Evolutionary conservation across 2,797 vertebrate genomes (phyloP).

Genomic region (Loriculus beryllinus): DNA sequence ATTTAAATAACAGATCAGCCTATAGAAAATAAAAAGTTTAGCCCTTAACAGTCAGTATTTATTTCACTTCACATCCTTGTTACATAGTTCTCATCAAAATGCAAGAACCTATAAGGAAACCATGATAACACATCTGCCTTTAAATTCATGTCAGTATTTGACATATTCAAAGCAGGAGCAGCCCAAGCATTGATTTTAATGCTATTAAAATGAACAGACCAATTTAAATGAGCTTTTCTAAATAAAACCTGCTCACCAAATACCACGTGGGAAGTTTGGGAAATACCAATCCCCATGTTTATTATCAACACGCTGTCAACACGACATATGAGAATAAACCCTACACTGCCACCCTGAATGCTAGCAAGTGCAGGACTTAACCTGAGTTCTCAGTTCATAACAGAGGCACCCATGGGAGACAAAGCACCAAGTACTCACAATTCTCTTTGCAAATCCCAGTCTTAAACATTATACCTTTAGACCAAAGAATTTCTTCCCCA

Average conservation of each 20-base stretch:
- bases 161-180: background rate
- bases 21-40: background rate
- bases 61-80: background rate
- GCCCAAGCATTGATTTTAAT: background rate
- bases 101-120: background rate
- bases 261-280: background rate
- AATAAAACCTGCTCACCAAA: background rate
- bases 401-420: background rate
- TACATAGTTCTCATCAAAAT: background rate
- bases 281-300: background rate
- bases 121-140: background rate
- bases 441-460: background rate
- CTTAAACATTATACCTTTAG: background rate
- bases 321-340: background rate
- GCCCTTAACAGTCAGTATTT: background rate
- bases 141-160: background rate
- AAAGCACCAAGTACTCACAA: background rate
- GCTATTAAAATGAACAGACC: background rate
- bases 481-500: background rate
- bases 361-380: background rate
- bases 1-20: background rate
- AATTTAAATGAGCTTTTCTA: background rate
- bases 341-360: background rate
- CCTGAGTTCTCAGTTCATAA: background rate
- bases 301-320: background rate